These are phyloP conservation scores for Nanorana parkeri DNA, from an alignment of 2,113 vertebrate species.

Conservation along the genomic window DNA sequence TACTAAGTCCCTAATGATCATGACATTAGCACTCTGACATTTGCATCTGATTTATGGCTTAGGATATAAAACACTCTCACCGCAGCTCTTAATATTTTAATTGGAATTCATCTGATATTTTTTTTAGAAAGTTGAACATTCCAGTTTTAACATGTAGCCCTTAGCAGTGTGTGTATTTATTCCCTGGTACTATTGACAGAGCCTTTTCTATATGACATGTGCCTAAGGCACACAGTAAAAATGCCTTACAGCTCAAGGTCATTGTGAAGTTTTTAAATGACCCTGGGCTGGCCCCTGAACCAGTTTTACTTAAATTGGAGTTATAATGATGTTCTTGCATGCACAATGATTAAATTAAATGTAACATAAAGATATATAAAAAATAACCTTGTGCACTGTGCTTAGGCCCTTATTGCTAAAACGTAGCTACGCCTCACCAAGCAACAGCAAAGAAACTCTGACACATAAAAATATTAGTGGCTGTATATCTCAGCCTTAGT, in stretches of 20 bases:
- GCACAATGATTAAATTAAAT: too few relatives aligned
- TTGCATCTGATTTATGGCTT: background rate
- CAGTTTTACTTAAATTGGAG: too few relatives aligned
- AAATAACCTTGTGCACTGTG: too few relatives aligned
- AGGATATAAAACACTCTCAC: background rate
- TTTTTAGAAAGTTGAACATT: background rate
- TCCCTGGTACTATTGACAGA: background rate
- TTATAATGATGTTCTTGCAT: too few relatives aligned
- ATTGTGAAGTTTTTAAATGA: too few relatives aligned
- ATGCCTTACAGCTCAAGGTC: background rate
- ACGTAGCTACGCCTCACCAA: too few relatives aligned
- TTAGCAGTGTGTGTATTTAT: background rate
- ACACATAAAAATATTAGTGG: too few relatives aligned
- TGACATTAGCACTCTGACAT: slow-evolving; percentile 10
- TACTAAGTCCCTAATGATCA: slow-evolving; percentile 26
- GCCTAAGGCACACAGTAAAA: background rate
- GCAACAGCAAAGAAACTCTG: too few relatives aligned
- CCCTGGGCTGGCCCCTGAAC: too few relatives aligned
- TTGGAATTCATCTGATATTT: background rate
- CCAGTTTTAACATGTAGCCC: background rate
- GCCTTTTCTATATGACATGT: background rate
- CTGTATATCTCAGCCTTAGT: too few relatives aligned
- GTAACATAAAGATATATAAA: too few relatives aligned
- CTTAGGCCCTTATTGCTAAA: too few relatives aligned
- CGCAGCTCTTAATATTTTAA: background rate